Evolutionary conservation across 2,888 invertebrate genomes (phyloP), one percentile per base, ranked within the genome.

Genomic region (Erebia ligea): DNA sequence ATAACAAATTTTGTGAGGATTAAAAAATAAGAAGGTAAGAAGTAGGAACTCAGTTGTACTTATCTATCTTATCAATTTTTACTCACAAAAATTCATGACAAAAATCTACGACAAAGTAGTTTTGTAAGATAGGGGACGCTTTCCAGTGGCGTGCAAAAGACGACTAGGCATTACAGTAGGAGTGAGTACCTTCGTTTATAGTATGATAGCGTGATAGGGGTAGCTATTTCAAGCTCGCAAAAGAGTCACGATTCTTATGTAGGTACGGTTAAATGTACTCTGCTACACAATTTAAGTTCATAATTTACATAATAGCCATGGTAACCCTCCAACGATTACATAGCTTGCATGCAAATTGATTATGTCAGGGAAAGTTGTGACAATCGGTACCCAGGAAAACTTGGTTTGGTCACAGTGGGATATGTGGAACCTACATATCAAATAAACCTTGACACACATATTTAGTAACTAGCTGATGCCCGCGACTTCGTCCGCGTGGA

Each of bases 211-310:
- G 92, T 92, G 91, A 86, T 87, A 80, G 76, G 85, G 84, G 80
- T 84, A 84, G 84, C 86, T 89, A 87, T 88, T 87, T 84, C 84
- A 84, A 83, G 79, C 84, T 83, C 78, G 82, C 80, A 79, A 75
- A 75, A 81, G 81, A 88, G 90, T 90, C 92, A 92, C 92, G 92
- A 90, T 85, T 91, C 84, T 86, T 78, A 79, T 77, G 84, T 80
- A 78, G 77, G 72, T 73, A 75, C 69, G 70, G 72, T 76, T 74
- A 76, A 74, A 75, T 76, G 76, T 74, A 70, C 71, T 71, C 75
- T 75, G 69, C 71, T 76, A 73, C 71, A 74, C 75, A 77, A 74
- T 76, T 73, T 69, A 70, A 68, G 67, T 73, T 70, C 68, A 74
- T 78, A 73, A 77, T 77, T 78, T 77, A 71, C 73, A 78, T 77